phyloP scores from a whole-genome alignment of 37 sponge, comb jelly and placozoan species.

The Halichondria panicea region DNA sequence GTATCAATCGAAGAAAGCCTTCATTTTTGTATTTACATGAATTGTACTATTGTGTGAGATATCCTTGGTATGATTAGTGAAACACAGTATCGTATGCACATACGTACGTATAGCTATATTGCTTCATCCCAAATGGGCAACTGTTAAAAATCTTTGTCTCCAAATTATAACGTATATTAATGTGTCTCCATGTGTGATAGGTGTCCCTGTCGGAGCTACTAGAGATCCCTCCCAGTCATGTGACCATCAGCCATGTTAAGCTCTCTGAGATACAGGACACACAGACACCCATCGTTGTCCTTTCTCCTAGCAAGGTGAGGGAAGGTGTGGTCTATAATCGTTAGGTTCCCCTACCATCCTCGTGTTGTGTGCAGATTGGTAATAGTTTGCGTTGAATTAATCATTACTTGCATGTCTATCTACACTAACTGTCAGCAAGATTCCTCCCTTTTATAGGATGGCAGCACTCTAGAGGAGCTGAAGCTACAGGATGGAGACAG shows the following conservation, averaged over 20 bases:
- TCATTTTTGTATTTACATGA: not conserved
- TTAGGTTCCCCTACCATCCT: too few species aligned
- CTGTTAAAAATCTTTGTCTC: not conserved
- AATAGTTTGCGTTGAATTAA: too few species aligned
- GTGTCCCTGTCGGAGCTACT: slow-evolving; percentile 5
- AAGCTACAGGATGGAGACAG: slow-evolving; percentile 53
- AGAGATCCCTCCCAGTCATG: not conserved
- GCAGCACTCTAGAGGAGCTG: slow-evolving; percentile 40
- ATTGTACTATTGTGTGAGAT: not conserved
- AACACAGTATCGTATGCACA: not conserved
- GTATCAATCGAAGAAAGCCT: not conserved
- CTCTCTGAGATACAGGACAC: slow-evolving; percentile 5
- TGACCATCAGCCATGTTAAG: slow-evolving; percentile 50
- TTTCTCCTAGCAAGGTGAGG: slow-evolving; percentile 18
- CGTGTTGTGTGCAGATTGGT: too few species aligned
- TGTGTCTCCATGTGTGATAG: too few species aligned
- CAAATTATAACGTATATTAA: too few species aligned
- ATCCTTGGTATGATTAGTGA: not conserved
- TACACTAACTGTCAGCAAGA: not conserved
- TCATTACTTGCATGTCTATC: not conserved
- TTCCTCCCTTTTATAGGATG: slow-evolving; percentile 21
- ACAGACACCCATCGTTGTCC: slow-evolving; percentile 14
- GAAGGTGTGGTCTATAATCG: not conserved
- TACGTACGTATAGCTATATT: not conserved
- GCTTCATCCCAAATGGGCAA: not conserved